Base-by-base conservation (phyloP, 2,113 vertebrate species). In the Phoxinus phoxinus region DNA sequence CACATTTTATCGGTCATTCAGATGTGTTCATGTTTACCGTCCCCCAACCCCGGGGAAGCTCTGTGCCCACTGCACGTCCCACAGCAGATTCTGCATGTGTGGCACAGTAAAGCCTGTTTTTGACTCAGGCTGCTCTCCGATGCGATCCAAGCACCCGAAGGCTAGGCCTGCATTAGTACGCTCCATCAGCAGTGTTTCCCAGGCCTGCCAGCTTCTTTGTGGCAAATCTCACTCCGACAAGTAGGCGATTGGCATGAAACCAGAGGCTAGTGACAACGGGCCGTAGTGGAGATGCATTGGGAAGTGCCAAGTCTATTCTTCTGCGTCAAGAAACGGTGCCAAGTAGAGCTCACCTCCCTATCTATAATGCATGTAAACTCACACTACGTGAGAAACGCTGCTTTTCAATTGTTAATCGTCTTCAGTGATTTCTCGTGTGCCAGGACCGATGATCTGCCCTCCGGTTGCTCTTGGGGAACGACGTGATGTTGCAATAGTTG, bases 231-330 rank as follows among this genome's bases (percentile, higher is more conserved):
- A 90, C 90, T 89, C 93, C 94, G 95, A 94, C 94, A 95, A 95
- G 94, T 94, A 94, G 93, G 94, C 93, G 90, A 94, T 91, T 95
- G 95, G 95, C 94, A 84, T 84, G 35, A 89, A 80, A 94, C 94
- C 94, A 94, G 93, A 91, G 94, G 94, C 93, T 90, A 94, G 93
- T 93, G 94, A 95, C 94, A 94, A 95, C 94, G 93, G 93, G 93
- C 93, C 91, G 93, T 92, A 93, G 93, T 92, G 91, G 92, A 94
- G 93, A 90, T 89, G 92, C 92, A 92, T 91, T 91, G 87, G 87
- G 91, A 91, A 2, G 90, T 91, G 94, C 93, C 94, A 95, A 94
- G 91, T 94, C 91, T 92, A 87, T 93, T 94, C 92, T 92, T 92
- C 77, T 92, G 92, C 88, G 86, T 86, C 86, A 82, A 89, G 88